Percentiles rank a stretch among this genome's conserved stretches.
Conservation (phyloP, 2,797 vertebrate species). For the Pantherophis vulpinus region DNA sequence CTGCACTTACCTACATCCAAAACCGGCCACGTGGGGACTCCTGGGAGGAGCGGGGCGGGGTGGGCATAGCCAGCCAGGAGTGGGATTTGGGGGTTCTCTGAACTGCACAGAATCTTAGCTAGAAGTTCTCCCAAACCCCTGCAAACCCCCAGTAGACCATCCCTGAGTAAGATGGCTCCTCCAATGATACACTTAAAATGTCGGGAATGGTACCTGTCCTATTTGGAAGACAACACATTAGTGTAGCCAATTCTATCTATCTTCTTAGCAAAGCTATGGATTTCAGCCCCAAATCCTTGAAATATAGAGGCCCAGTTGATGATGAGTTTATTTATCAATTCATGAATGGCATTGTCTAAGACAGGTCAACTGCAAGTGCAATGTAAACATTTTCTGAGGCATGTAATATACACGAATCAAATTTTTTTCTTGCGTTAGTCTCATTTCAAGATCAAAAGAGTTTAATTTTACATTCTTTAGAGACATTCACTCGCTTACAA, state of each 20-base stretch:
- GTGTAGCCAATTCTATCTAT: neutral
- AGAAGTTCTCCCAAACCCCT: no score
- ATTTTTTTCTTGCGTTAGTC: neutral
- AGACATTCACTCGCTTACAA: neutral
- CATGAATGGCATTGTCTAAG: neutral
- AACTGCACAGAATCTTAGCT: no score
- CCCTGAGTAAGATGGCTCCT: neutral
- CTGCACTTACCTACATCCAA: no score
- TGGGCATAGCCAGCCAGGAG: no score
- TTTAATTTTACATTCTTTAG: neutral
- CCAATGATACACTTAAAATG: neutral
- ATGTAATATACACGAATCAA: neutral
- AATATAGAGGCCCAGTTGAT: neutral
- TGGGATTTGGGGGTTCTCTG: no score
- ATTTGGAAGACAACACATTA: neutral
- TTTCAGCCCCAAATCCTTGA: neutral
- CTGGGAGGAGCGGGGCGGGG: no score
- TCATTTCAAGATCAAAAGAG: neutral
- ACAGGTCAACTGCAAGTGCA: neutral
- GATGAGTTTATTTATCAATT: neutral
- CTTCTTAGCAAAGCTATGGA: neutral
- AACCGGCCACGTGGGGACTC: no score
- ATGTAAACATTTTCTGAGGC: neutral
- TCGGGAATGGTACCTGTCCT: neutral
- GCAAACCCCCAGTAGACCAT: no score